Base-by-base conservation (phyloP, 2,797 vertebrate genomes). In the Amblyopsis hoosieri region DNA sequence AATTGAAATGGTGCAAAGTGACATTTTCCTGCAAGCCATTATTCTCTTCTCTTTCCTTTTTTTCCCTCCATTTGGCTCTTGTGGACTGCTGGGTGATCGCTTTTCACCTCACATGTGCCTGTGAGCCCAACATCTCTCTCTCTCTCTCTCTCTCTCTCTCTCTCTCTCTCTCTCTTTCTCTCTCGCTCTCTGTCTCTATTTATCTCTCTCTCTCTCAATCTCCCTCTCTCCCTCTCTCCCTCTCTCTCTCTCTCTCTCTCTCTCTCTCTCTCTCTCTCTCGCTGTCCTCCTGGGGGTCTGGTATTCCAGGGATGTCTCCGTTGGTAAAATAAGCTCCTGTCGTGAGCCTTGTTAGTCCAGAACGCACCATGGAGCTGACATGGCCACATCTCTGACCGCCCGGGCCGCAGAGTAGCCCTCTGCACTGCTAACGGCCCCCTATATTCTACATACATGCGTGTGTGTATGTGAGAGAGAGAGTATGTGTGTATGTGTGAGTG, bases 221-320 rank as follows among this genome's bases (percentile, higher is more conserved):
- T 31, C 29, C 49, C 29, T 33, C 33, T 62, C 64, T 42, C 48
- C 37, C 45, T 33, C 46, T 55, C 58, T 51, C 60, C 54, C 71
- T 54, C 57, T 45, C 13, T 14, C 10, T 51, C 62, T 31, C 60
- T 65, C 62, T 54, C 45, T 55, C 60, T 55, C 60, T 68, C 45
- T 62, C 8, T 54, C 79, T 58, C 67, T 64, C 47, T 66, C 61
- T 29, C 76, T 67, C 70, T 74, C 72, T 67, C 87, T 77, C 67
- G 88, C 90, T 81, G 80, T 70, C 82, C 62, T 79, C 87, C 71
- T 86, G 89, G 86, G 89, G 74, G 89, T 89, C 90, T 86, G 85
- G 85, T 90, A 96, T 96, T 95, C 95, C 93, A 88, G 87, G 92
- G 93, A 98, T 97, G 93, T 92, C 92, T 95, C 81, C 65, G 74